phyloP scores from a whole-genome alignment of 2,797 vertebrate species.

The Notolabrus celidotus region DNA sequence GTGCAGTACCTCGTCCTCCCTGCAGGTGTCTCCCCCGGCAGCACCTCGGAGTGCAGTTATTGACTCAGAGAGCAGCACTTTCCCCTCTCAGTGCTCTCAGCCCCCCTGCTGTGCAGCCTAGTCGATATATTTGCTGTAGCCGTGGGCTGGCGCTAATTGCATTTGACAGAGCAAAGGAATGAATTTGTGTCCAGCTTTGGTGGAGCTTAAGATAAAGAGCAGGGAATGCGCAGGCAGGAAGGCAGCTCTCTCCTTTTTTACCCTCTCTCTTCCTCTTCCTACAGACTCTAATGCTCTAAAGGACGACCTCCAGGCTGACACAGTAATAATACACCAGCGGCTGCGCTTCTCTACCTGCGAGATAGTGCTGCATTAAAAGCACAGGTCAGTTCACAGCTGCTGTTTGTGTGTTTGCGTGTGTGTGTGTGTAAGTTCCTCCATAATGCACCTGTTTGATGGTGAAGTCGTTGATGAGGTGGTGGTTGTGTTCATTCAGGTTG shows the following conservation, averaged over 20 bases:
- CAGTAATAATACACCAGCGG: slow-evolving; percentile 57
- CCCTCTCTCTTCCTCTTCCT: neutral
- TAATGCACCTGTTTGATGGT: slow-evolving; percentile 95
- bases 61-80: slow-evolving; percentile 46
- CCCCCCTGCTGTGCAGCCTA: slow-evolving; percentile 58
- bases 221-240: slow-evolving; percentile 48
- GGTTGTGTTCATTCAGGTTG: slow-evolving; percentile 98
- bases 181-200: slow-evolving; percentile 78
- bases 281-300: slow-evolving; percentile 54
- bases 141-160: slow-evolving; percentile 78
- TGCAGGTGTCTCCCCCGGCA: slow-evolving; percentile 73
- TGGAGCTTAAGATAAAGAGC: slow-evolving; percentile 74
- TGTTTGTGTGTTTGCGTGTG: slow-evolving; percentile 1
- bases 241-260: slow-evolving; percentile 7
- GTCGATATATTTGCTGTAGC: slow-evolving; percentile 81
- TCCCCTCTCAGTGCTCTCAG: slow-evolving; percentile 40
- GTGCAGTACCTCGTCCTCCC: slow-evolving; percentile 55
- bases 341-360: slow-evolving; percentile 53
- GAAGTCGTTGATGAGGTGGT: slow-evolving; percentile 99
- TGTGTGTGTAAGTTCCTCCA: neutral
- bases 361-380: slow-evolving; percentile 42
- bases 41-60: slow-evolving; percentile 31
- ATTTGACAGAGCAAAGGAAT: slow-evolving; percentile 82
- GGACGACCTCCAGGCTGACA: slow-evolving; percentile 54
- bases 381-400: slow-evolving; percentile 51